A percentile compares a stretch with the other conserved stretches of the same genome.
These are phyloP conservation scores for Megatriorchis doriae DNA, from an alignment of 2,113 vertebrate genomes.

Conservation along the genomic window DNA sequence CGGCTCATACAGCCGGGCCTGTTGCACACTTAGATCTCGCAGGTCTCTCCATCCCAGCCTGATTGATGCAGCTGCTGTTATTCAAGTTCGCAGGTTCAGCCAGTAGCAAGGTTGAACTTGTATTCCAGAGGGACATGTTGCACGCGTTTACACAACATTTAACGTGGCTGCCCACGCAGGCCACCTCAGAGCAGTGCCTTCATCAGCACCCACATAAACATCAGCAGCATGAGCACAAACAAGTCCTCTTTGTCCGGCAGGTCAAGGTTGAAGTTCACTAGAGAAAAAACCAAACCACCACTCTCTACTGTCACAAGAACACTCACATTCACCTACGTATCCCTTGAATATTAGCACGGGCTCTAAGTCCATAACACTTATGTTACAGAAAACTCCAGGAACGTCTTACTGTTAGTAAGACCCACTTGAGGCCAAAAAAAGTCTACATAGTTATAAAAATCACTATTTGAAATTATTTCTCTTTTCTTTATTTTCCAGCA, in stretches of 20 bases:
- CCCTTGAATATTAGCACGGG: not conserved
- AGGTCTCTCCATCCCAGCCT: not conserved
- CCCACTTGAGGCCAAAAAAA: not conserved
- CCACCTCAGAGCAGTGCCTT: not conserved
- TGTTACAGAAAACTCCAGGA: not conserved
- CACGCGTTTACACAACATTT: too few relatives aligned
- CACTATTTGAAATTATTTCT: not conserved
- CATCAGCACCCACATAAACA: rapidly evolving
- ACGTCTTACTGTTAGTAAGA: not conserved
- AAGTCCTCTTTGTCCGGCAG: not conserved
- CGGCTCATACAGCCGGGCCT: not conserved
- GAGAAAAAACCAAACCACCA: not conserved
- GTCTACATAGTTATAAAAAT: not conserved
- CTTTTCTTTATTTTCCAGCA: not conserved
- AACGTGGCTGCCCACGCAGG: rapidly evolving
- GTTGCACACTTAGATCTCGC: rapidly evolving
- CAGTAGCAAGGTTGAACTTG: not conserved
- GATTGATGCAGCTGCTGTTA: not conserved
- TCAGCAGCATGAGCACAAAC: not conserved
- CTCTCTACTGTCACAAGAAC: not conserved
- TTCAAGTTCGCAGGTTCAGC: not conserved
- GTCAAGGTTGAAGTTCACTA: too few relatives aligned
- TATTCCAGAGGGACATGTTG: too few relatives aligned
- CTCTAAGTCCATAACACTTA: not conserved
- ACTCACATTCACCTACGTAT: not conserved